phyloP scores from a whole-genome alignment of 2,888 invertebrate species.

The Cenopis cana region DNA sequence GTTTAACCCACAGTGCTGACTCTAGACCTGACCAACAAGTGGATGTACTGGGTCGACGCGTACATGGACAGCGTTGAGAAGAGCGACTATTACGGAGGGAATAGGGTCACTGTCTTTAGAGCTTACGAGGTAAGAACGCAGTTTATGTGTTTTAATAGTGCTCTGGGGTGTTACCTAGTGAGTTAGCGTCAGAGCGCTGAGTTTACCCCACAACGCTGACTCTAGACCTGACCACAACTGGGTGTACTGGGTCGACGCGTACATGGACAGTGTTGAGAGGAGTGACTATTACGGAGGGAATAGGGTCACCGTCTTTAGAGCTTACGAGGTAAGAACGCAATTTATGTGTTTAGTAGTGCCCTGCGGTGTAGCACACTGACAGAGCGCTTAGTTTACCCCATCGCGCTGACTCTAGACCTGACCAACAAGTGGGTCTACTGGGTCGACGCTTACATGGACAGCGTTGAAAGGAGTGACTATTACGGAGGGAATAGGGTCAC shows the following conservation, averaged over 20 bases:
- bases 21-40: slow-evolving; percentile 88
- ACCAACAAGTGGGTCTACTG: slow-evolving; percentile 90
- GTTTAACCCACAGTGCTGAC: slow-evolving; percentile 91
- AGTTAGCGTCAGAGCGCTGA: slow-evolving; percentile 87
- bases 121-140: slow-evolving; percentile 71
- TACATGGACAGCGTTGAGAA: slow-evolving; percentile 92
- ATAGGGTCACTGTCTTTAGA: slow-evolving; percentile 86
- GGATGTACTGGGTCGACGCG: slow-evolving; percentile 93
- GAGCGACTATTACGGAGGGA: slow-evolving; percentile 90
- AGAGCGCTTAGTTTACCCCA: slow-evolving; percentile 91
- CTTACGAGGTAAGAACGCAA: slow-evolving; percentile 68
- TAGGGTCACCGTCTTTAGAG: slow-evolving; percentile 85
- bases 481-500: slow-evolving; percentile 88
- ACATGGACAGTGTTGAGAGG: slow-evolving; percentile 91
- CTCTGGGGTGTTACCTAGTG: slow-evolving; percentile 87
- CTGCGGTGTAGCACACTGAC: slow-evolving; percentile 86
- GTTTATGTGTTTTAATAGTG: not conserved
- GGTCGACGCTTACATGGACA: slow-evolving; percentile 92
- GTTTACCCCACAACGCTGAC: slow-evolving; percentile 91
- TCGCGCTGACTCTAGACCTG: slow-evolving; percentile 89
- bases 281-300: slow-evolving; percentile 90
- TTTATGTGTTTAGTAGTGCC: slow-evolving; percentile 58
- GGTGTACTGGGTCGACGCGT: slow-evolving; percentile 93
- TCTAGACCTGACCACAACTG: slow-evolving; percentile 88
- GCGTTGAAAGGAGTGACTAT: slow-evolving; percentile 91